phyloP scores from a whole-genome alignment of 2,888 invertebrate genomes.

The Abscondita cerata region DNA sequence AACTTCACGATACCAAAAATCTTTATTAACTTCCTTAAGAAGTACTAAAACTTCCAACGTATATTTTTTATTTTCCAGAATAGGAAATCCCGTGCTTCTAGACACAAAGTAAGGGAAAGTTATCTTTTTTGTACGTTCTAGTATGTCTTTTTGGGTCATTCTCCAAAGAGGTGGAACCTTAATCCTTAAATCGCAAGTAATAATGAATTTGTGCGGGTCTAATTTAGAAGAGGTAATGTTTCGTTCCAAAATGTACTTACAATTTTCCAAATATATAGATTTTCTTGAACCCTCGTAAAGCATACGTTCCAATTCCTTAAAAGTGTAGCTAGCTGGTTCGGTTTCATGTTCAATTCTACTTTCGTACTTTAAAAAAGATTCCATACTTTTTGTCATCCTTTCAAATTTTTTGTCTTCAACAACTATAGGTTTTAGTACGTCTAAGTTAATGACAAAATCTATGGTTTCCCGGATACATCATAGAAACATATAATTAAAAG shows the following conservation, averaged over 20 bases:
- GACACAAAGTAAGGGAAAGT: not conserved
- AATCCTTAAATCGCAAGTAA: conserved; percentile 68
- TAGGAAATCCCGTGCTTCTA: not conserved
- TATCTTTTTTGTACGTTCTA: not conserved
- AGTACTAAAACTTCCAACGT: conserved; percentile 1
- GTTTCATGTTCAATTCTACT: conserved; percentile 45
- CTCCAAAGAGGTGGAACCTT: conserved; percentile 57
- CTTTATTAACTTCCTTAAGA: conserved; percentile 11
- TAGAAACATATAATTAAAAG: conserved; percentile 67
- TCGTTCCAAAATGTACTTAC: conserved; percentile 62
- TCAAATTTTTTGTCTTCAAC: conserved; percentile 43
- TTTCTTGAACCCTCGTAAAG: conserved; percentile 63
- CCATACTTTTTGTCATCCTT: conserved; percentile 56
- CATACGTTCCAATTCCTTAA: conserved; percentile 64
- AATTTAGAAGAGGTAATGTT: conserved; percentile 61
- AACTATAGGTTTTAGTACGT: conserved; percentile 58
- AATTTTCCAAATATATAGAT: conserved; percentile 63
- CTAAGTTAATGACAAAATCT: conserved; percentile 65
- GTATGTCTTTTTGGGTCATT: not conserved
- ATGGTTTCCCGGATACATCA: conserved; percentile 68
- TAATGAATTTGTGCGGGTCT: conserved; percentile 65
- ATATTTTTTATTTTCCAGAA: not conserved
- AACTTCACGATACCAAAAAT: conserved; percentile 12
- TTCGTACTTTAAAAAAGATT: conserved; percentile 54
- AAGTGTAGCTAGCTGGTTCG: conserved; percentile 66